Evolutionary conservation across 2,113 vertebrate species (phyloP), one percentile per base, ranked within the genome.

Genomic region (Petroica traversi): DNA sequence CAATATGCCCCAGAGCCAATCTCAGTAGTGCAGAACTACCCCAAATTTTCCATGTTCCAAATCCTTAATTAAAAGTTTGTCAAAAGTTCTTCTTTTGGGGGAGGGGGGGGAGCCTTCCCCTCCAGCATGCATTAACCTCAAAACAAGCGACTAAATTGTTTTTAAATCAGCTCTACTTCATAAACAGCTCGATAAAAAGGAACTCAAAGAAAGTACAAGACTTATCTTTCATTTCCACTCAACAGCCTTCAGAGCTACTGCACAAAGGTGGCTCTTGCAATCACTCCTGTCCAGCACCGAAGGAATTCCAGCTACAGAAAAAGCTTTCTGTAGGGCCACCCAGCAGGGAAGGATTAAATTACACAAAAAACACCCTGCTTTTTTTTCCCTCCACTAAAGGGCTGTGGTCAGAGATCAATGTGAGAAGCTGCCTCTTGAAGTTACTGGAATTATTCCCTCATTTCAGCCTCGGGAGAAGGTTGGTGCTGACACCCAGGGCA

Each of bases 141-240:
- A 91, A 95, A 90, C 73, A 92, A 85, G 81, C 15, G 23, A 75
- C 77, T 89, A 52, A 63, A 72, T 85, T 91, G 48, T 63, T 93
- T 95, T 91, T 63, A 74, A 89, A 92, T 87, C 93, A 72, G 66
- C 66, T 76, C 66, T 62, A 85, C 74, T 92, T 94, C 74, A 88
- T 62, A 76, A 92, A 75, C 33, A 85, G 69, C 22, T 93, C 89
- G 85, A 91, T 94, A 93, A 67, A 93, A 92, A 91, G 40, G 75
- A 96, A 94, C 66, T 68, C 54, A 54, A 48, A 81, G 69, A n/a
- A 96, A 95, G 54, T 38, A 58, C 66, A 89, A 58, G 7, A n/a
- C 87, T 95, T 94, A 91, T 89, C 94, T 93, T 88, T 48, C 52
- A 68, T 87, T 96, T 54, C 92, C 91, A 95, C 84, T 88, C 91